A percentile compares a stretch with the other conserved stretches of the same genome.
phyloP scores from a whole-genome alignment of 2,888 invertebrate genomes.

The Elegia similella region DNA sequence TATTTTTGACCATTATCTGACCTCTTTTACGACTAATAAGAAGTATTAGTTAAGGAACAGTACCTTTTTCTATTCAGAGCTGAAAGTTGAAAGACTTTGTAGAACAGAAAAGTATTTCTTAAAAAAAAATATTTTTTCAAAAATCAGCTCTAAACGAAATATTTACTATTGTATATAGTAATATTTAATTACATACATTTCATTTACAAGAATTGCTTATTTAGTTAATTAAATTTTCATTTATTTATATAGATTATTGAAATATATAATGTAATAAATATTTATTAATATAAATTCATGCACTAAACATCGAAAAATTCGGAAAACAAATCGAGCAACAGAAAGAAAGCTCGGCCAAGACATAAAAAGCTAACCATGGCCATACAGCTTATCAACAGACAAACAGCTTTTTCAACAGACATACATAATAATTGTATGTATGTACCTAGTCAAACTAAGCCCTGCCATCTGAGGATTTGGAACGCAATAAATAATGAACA shows the following conservation, averaged over 20 bases:
- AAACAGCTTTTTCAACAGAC: slow-evolving; percentile 54
- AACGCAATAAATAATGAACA: slow-evolving; percentile 29
- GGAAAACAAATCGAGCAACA: slow-evolving; percentile 55
- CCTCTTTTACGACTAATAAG: not conserved
- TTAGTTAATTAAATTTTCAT: not conserved
- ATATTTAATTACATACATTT: no score
- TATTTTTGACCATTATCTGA: not conserved
- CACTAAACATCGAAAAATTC: slow-evolving; percentile 54
- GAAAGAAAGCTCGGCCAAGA: slow-evolving; percentile 74
- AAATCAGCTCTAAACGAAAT: no score
- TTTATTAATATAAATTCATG: slow-evolving; percentile 44
- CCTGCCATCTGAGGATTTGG: slow-evolving; percentile 76
- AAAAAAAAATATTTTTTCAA: no score
- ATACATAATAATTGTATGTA: slow-evolving; percentile 36
- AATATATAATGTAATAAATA: not conserved
- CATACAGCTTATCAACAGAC: no score
- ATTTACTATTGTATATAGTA: no score
- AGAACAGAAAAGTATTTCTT: no score
- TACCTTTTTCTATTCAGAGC: not conserved
- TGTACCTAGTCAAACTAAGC: slow-evolving; percentile 57
- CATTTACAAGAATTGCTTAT: no score
- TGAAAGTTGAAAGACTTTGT: not conserved
- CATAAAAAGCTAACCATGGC: slow-evolving; percentile 71
- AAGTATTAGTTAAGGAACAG: not conserved
- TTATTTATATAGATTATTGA: not conserved